Evolutionary conservation across 2,888 invertebrate species (phyloP), one percentile per base, ranked within the genome.

Genomic region (Ochropacha duplaris): DNA sequence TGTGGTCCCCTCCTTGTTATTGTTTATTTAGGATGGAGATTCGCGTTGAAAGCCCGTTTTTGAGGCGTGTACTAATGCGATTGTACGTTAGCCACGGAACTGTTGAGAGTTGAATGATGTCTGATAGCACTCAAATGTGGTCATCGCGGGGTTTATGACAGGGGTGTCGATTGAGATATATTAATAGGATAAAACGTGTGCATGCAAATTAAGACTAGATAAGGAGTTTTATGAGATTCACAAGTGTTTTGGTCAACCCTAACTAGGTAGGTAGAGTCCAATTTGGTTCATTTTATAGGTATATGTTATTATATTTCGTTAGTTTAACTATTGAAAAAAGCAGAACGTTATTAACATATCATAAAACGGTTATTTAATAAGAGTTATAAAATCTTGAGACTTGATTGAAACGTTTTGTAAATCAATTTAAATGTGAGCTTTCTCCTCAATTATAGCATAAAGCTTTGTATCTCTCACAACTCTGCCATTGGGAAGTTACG

Each of bases 21-120:
- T 92, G 92, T 92, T 92, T 92, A 88, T 92, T 92, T 92, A 92
- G 92, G 92, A 90, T 84, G 85, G 83, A 84, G 81, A 87, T 87
- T 88, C 84, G 87, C 80, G 84, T 89, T 84, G 79, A 83, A 88
- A 88, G 84, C 84, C 78, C 80, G 84, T 88, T 89, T 91, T 87
- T 87, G 91, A 90, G 85, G 89, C 90, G 84, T 88, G 84, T 72
- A 69, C 74, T 90, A 90, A 92, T 90, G 84, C 88, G 92, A 92
- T 92, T 91, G 87, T 87, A 79, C 75, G 76, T 76, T 60, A 62
- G 74, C 83, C 84, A 75, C 81, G 81, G 83, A 82, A 74, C 73
- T 66, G 60, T 69, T 62, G 69, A 76, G 79, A 76, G 74, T 69
- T 61, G 72, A 71, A 76, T 77, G 79, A 83, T 79, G 75, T 62